Conservation (phyloP, 2,888 invertebrate genomes). For the Cephus nigrinus region DNA sequence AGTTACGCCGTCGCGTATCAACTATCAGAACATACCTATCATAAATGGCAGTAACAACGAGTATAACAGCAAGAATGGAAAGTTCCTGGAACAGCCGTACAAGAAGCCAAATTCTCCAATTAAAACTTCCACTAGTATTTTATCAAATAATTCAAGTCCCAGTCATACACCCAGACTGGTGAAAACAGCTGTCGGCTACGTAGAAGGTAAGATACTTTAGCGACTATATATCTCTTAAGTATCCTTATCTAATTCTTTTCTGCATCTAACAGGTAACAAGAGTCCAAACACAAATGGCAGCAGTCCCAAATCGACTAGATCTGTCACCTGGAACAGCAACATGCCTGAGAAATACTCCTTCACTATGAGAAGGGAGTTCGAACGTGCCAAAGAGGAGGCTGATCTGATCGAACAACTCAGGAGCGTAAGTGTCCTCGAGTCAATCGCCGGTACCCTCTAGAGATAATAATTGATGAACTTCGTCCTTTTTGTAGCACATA, state of each 20-base stretch:
- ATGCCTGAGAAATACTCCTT: constrained; percentile 84
- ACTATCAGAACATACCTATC: constrained; percentile 54
- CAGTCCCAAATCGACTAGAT: constrained; percentile 62
- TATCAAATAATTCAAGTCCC: constrained; percentile 70
- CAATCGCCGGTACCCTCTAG: not conserved
- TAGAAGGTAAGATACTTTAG: constrained; percentile 66
- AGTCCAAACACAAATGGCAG: constrained; percentile 53
- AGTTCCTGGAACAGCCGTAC: constrained; percentile 67
- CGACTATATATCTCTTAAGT: not conserved
- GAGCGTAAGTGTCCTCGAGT: constrained; percentile 72
- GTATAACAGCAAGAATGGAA: constrained; percentile 55
- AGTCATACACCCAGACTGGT: constrained; percentile 67
- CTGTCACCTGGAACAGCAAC: constrained; percentile 81
- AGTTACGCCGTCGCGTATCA: constrained; percentile 82
- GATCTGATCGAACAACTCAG: constrained; percentile 86
- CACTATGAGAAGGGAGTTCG: constrained; percentile 92
- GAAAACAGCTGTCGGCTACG: constrained; percentile 71
- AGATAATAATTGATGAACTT: constrained; percentile 8
- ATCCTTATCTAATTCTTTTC: not conserved
- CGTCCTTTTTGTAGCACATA: constrained; percentile 76
- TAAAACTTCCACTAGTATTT: constrained; percentile 71
- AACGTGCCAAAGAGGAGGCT: constrained; percentile 89
- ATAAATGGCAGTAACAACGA: constrained; percentile 60
- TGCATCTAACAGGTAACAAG: constrained; percentile 42
- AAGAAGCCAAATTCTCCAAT: constrained; percentile 77